Evolutionary conservation across 2,888 invertebrate genomes (phyloP).

Genomic region (Drosophila colorata): DNA sequence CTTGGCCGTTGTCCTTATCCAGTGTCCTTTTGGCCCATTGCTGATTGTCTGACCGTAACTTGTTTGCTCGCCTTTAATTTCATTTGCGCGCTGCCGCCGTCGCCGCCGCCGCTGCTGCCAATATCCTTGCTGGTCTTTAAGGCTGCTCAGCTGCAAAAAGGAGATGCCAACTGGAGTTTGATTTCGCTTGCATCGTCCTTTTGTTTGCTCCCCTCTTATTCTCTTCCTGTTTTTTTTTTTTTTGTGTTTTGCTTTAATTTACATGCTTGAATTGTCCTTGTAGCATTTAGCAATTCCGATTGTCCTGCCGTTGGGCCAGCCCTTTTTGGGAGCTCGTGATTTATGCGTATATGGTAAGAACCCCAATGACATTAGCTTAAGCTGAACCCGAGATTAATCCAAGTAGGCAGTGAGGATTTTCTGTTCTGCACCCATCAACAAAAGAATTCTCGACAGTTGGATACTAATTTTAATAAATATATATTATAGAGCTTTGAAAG

Average conservation of each 20-base stretch:
- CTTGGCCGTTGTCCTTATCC: slow-evolving; percentile 62
- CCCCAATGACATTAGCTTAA: slow-evolving; percentile 49
- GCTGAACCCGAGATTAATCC: slow-evolving; percentile 15
- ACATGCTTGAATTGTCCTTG: slow-evolving; percentile 81
- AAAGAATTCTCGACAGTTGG: too few species aligned
- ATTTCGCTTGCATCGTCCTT: slow-evolving; percentile 45
- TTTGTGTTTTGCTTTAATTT: slow-evolving; percentile 69
- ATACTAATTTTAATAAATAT: too few species aligned
- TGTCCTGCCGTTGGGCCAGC: slow-evolving; percentile 56
- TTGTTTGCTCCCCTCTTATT: slow-evolving; percentile 33
- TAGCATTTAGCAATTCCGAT: slow-evolving; percentile 81
- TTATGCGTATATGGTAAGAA: slow-evolving; percentile 79
- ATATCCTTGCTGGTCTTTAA: slow-evolving; percentile 58
- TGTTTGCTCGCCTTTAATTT: slow-evolving; percentile 84
- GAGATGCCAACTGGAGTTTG: slow-evolving; percentile 36
- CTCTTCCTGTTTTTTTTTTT: slow-evolving; percentile 20
- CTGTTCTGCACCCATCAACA: background rate
- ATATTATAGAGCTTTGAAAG: too few species aligned
- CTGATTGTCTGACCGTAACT: slow-evolving; percentile 81
- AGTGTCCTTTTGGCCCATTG: slow-evolving; percentile 72
- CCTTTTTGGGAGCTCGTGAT: slow-evolving; percentile 64
- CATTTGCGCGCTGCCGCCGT: slow-evolving; percentile 74
- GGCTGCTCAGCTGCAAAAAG: slow-evolving; percentile 34
- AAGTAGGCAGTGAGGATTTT: background rate
- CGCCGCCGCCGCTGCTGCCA: slow-evolving; percentile 28